Evolutionary conservation across 2,797 vertebrate genomes (phyloP).

Genomic region (Capromys pilorides): DNA sequence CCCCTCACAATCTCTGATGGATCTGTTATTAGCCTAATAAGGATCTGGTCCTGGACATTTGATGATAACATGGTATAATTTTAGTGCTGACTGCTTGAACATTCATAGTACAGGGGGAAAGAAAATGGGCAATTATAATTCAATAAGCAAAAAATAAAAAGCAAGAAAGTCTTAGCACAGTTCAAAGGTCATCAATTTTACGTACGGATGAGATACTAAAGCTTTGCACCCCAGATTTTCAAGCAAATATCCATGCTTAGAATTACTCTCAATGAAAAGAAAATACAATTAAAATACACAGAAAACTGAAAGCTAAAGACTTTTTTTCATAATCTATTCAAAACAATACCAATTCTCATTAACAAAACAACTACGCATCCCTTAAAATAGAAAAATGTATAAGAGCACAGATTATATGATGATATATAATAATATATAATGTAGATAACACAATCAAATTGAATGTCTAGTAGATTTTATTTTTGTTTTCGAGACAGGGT

Average conservation of each 20-base stretch:
- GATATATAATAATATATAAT: neutral
- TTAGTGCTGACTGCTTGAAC: conserved; percentile 81
- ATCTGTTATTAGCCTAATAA: conserved; percentile 86
- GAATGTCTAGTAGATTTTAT: neutral
- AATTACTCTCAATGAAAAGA: conserved; percentile 19
- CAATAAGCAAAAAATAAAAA: conserved; percentile 69
- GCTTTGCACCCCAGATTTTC: neutral
- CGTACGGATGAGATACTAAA: neutral
- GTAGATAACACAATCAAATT: neutral
- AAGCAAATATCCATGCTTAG: conserved; percentile 24
- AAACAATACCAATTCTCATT: neutral
- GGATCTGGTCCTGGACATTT: conserved; percentile 81
- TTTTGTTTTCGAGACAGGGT: neutral
- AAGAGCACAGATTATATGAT: neutral
- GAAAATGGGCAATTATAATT: conserved; percentile 60
- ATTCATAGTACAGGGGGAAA: conserved; percentile 52
- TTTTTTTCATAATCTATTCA: conserved; percentile 38
- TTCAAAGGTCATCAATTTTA: conserved; percentile 53
- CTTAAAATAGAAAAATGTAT: neutral
- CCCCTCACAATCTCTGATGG: conserved; percentile 82
- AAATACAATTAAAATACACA: neutral
- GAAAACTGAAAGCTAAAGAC: conserved; percentile 21
- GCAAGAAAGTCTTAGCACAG: neutral
- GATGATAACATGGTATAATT: conserved; percentile 82
- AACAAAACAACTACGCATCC: neutral